A percentile compares a stretch with the other conserved stretches of the same genome.
phyloP scores from a whole-genome alignment of 1,140 invertebrate species.

The Ruditapes philippinarum region DNA sequence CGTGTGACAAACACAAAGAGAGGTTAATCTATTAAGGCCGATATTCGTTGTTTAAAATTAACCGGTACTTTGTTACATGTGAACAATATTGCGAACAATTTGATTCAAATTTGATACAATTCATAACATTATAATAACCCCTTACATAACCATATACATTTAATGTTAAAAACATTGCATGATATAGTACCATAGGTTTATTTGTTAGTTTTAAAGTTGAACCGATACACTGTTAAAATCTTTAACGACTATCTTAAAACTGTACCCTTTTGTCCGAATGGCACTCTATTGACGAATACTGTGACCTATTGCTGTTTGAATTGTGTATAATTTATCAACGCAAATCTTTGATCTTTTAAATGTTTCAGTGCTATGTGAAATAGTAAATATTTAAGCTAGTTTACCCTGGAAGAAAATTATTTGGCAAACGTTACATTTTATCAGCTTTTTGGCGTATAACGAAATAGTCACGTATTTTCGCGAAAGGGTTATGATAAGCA shows the following conservation, averaged over 20 bases:
- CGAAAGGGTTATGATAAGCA: neutral
- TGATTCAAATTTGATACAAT: too few species aligned
- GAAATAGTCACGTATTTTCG: constrained; percentile 7
- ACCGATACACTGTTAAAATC: constrained; percentile 28
- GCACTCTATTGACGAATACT: neutral
- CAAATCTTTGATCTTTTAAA: constrained; percentile 3
- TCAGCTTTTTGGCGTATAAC: neutral
- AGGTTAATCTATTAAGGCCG: too few species aligned
- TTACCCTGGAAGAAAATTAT: neutral
- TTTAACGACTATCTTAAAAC: neutral
- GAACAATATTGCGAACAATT: too few species aligned
- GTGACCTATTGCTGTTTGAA: constrained; percentile 2
- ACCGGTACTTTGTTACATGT: too few species aligned
- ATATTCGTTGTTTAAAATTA: too few species aligned
- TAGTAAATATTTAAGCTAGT: constrained; percentile 19
- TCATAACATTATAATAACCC: too few species aligned
- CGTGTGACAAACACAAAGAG: too few species aligned
- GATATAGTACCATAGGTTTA: too few species aligned
- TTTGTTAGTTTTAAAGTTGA: neutral
- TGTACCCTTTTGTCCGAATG: neutral
- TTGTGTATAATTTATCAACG: neutral
- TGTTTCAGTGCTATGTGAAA: neutral
- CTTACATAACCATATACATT: too few species aligned
- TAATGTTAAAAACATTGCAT: too few species aligned
- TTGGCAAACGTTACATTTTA: neutral